Evolutionary conservation across 2,797 vertebrate genomes (phyloP), one percentile per base, ranked within the genome.

Genomic region (Enteromius viviparus): DNA sequence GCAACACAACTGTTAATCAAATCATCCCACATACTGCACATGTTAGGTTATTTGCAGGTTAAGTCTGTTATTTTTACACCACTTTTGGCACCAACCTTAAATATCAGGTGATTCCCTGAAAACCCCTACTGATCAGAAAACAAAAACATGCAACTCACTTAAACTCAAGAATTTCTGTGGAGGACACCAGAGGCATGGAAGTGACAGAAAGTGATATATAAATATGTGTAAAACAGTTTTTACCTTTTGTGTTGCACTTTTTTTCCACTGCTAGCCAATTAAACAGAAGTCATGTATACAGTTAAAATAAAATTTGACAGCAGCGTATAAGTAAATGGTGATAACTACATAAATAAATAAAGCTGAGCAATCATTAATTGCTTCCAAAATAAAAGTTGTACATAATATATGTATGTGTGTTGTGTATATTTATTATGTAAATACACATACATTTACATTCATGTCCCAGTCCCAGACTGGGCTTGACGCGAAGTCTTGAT

Each of bases 1-100:
- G 21, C 29, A 78, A 21, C 32, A 65, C 32, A 65, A 65, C 51
- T 37, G 81, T 49, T 66, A 77, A 40, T 83, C 5, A 15, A 1
- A 15, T 17, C 40, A 70, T 69, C 12, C 32, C 3, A 11, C 23
- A 42, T 42, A 29, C 62, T 69, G 19, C 62, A 77, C 23, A 51
- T 60, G 1, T 37, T 37, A 23, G n/a, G 23, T 60, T 60, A 26
- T 62, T 26, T 26, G 11, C 15, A 42, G n/a, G 37, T 62, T 2
- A 77, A 77, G 15, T 29, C 2, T 42, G 55, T 45, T 5, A 74
- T 53, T 29, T 60, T 19, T 60, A 12, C 32, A 58, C 6, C 21
- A 45, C 34, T n/a, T 42, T 32, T 8, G 45, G 29, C 15, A 65
- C 64, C 49, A 55, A 55, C 51, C 11, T 0, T 19, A 55, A 37